These are phyloP conservation scores for Mormyrus iriodes DNA, from an alignment of 2,113 vertebrate genomes.

Conservation along the genomic window DNA sequence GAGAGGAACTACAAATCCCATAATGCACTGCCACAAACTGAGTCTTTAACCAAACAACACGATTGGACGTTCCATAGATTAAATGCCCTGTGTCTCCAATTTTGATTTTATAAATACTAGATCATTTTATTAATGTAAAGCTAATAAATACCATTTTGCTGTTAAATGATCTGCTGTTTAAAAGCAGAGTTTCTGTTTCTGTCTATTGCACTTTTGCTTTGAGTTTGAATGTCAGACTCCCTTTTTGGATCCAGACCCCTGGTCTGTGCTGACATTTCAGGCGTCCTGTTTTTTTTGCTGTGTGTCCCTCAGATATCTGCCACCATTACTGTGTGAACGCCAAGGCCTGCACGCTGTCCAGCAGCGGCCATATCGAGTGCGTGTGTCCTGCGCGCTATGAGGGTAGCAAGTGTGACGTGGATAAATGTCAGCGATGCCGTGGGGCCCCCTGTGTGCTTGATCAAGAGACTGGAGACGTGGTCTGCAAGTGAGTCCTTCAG, in stretches of 20 bases:
- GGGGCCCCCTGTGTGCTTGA: constrained; percentile 67
- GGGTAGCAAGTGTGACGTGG: constrained; percentile 71
- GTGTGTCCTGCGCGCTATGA: constrained; percentile 70
- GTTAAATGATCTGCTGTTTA: background rate
- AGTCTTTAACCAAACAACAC: background rate
- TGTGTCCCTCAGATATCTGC: constrained; percentile 62
- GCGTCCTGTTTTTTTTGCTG: background rate
- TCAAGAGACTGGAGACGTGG: constrained; percentile 61
- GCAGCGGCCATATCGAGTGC: constrained; percentile 67
- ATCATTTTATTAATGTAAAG: background rate
- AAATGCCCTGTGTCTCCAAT: background rate
- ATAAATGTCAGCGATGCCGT: constrained; percentile 70
- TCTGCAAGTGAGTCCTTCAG: constrained; percentile 74
- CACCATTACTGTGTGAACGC: constrained; percentile 79
- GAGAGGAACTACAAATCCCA: background rate
- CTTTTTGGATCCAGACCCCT: too few relatives aligned
- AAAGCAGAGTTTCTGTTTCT: background rate
- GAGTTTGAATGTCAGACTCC: too few relatives aligned
- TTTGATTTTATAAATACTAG: background rate
- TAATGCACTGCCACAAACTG: background rate
- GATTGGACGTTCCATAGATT: background rate
- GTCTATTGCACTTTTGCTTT: too few relatives aligned
- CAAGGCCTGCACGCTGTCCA: constrained; percentile 67
- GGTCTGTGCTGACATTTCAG: too few relatives aligned
- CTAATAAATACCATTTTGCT: background rate